Conservation (phyloP, 2,888 invertebrate genomes). For the Philonicus albiceps region DNA sequence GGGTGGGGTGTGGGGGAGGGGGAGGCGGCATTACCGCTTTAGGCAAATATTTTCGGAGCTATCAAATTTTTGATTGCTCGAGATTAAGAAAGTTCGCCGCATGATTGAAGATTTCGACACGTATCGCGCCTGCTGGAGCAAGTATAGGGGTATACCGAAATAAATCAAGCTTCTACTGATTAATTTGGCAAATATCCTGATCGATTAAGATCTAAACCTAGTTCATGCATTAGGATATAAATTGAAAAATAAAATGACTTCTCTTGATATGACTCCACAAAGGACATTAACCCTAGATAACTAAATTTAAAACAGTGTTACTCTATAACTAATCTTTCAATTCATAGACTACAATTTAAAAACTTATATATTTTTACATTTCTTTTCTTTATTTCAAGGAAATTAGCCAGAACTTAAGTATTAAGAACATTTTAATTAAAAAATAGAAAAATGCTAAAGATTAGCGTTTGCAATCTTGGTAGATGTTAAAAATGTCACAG, state of each 20-base stretch:
- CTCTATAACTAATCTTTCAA: no score
- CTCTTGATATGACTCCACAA: not conserved
- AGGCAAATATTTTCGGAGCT: constrained; percentile 16
- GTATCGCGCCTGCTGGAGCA: not conserved
- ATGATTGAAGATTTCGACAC: constrained; percentile 14
- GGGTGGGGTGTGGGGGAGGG: no score
- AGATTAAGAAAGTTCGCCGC: constrained; percentile 27
- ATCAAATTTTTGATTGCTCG: constrained; percentile 39
- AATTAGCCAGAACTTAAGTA: no score
- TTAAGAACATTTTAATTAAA: no score
- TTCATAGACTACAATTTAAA: no score
- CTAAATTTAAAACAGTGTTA: no score
- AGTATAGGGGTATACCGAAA: not conserved
- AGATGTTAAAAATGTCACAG: no score
- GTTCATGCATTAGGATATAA: not conserved
- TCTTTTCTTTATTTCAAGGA: no score
- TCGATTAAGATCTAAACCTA: not conserved
- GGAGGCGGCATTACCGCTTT: not conserved
- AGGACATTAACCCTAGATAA: no score
- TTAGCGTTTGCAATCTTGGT: no score
- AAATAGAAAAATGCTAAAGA: no score
- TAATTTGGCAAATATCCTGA: not conserved
- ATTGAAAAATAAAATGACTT: not conserved
- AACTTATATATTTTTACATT: no score
- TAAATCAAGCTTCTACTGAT: not conserved